These are phyloP conservation scores for Neodon shergylaensis DNA, from an alignment of 2,113 vertebrate genomes.

Conservation along the genomic window DNA sequence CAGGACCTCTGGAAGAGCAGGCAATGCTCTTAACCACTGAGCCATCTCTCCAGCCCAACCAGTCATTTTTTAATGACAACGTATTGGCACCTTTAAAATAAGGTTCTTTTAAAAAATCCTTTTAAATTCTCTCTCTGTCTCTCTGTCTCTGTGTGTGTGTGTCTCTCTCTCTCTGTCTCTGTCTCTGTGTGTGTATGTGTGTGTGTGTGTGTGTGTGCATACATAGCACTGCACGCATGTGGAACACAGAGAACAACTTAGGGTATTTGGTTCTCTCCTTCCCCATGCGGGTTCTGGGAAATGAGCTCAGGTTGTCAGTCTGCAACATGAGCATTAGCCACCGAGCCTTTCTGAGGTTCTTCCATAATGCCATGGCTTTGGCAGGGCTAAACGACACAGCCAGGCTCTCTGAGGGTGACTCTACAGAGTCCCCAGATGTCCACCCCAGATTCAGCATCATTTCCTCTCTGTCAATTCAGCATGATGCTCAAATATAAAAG, in stretches of 20 bases:
- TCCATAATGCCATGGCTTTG: neutral
- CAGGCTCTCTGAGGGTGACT: neutral
- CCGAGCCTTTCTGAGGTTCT: too few relatives aligned
- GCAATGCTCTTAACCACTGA: too few relatives aligned
- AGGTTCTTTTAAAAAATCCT: neutral
- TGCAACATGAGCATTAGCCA: neutral
- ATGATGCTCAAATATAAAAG: slow-evolving; percentile 7
- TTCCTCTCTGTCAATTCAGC: neutral
- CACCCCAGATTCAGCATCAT: neutral
- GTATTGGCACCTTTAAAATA: neutral
- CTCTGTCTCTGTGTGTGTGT: too few relatives aligned
- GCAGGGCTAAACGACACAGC: neutral
- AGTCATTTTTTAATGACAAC: neutral
- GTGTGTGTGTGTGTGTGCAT: neutral
- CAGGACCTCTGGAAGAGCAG: too few relatives aligned
- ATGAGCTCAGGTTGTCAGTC: neutral
- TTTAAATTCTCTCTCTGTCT: neutral
- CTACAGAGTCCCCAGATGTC: neutral
- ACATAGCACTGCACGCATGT: neutral
- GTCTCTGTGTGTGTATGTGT: neutral
- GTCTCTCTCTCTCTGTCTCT: too few relatives aligned
- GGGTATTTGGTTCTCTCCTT: neutral
- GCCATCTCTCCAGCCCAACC: too few relatives aligned
- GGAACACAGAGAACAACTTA: neutral
- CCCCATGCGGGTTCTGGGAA: neutral